A percentile compares a stretch with the other conserved stretches of the same genome.
These are phyloP conservation scores for Poeciliopsis retropinna DNA, from an alignment of 2,113 vertebrate species.

Conservation along the genomic window DNA sequence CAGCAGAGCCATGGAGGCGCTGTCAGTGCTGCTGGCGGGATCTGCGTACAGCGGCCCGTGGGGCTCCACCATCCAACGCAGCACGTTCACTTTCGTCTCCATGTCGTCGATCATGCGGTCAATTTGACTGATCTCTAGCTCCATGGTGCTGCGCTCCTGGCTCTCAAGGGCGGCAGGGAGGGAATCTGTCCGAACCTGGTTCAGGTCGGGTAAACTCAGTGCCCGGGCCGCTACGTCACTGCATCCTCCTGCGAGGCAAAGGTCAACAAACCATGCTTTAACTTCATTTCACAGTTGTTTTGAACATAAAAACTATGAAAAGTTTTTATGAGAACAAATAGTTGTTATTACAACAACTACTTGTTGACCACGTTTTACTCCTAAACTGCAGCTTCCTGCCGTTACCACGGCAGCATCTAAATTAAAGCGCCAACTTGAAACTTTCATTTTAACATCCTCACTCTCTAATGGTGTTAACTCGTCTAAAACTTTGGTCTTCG, in stretches of 20 bases:
- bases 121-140: slow-evolving; percentile 71
- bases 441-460: no score
- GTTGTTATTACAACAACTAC: no score
- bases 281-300: no score
- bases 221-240: slow-evolving; percentile 74
- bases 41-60: slow-evolving; percentile 64
- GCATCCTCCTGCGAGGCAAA: slow-evolving; percentile 54
- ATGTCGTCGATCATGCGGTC: slow-evolving; percentile 76
- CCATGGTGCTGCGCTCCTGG: slow-evolving; percentile 64
- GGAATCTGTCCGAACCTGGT: slow-evolving; percentile 32
- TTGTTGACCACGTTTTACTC: no score
- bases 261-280: not conserved
- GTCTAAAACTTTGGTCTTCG: no score
- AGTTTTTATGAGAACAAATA: no score
- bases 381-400: no score
- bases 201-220: slow-evolving; percentile 70
- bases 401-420: no score
- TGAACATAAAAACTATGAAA: no score
- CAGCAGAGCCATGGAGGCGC: slow-evolving; percentile 69
- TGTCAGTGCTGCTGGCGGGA: slow-evolving; percentile 68
- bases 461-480: no score
- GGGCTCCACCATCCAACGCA: slow-evolving; percentile 78
- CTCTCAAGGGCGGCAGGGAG: slow-evolving; percentile 57
- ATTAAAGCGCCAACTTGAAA: no score
- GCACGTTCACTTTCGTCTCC: slow-evolving; percentile 78